Conservation (phyloP, 2,113 vertebrate genomes). For the Aviceda subcristata region DNA sequence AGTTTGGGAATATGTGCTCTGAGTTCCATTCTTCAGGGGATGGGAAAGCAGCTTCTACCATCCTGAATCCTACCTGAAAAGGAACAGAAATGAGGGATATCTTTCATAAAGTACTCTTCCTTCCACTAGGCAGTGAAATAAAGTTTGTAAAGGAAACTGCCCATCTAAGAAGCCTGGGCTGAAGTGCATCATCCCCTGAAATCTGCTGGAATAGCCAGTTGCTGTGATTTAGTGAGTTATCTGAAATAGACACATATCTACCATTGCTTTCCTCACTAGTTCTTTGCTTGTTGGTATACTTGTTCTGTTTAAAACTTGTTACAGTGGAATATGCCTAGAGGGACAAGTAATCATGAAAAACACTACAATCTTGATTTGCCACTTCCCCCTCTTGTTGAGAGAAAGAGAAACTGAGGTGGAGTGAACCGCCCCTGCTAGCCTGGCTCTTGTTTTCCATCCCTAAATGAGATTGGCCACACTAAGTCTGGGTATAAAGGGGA, state of each 20-base stretch:
- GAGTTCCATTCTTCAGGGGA: neutral
- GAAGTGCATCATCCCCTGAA: neutral
- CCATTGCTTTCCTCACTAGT: neutral
- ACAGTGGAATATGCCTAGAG: neutral
- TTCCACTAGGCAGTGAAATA: neutral
- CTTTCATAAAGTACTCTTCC: neutral
- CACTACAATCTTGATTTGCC: neutral
- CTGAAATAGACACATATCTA: neutral
- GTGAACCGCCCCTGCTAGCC: neutral
- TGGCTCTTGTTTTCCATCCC: neutral
- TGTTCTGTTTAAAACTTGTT: neutral
- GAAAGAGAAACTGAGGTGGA: neutral
- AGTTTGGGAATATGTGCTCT: neutral
- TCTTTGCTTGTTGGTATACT: neutral
- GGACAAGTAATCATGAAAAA: neutral
- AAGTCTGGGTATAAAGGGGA: neutral
- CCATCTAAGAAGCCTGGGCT: neutral
- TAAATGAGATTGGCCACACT: neutral
- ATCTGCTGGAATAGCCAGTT: neutral
- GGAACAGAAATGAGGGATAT: neutral
- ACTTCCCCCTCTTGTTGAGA: neutral
- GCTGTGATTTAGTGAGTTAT: neutral
- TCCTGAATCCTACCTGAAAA: neutral
- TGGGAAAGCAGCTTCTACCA: neutral
- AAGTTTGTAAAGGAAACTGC: neutral